Evolutionary conservation across 2,113 vertebrate genomes (phyloP), one percentile per base, ranked within the genome.

Genomic region (Lycaon pictus): DNA sequence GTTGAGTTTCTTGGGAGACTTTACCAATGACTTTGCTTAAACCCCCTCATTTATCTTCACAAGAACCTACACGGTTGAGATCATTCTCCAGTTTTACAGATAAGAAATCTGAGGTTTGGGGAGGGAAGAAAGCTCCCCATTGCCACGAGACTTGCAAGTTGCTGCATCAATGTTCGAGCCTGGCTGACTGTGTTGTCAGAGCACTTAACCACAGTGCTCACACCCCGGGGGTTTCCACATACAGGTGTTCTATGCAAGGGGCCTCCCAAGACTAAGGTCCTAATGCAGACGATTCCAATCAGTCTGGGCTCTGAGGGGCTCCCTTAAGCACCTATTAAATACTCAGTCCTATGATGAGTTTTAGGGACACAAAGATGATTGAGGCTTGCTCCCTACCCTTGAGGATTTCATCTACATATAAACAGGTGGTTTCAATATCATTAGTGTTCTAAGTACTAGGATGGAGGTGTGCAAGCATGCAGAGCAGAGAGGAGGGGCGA

Each of bases 391-490:
- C 35, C 35, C 23, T 25, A 29, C 71, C 53, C 43, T 43, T 8
- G 19, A 56, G 29, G 27, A 83, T 56, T 25, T 80, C 3, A 16
- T 29, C 62, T 9, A 22, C 22, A 7, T 11, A 55, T 6, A n/a
- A 58, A 19, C 0, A n/a, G 63, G 25, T 32, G 15, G 4, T 56
- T 65, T 77, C 71, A 19, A 1, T 22, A 53, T 10, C 1, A 63
- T 56, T 22, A 20, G 5, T 4, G 12, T 8, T 3, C 2, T 72
- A 51, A 27, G n/a, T 35, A 16, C 19, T 8, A 20, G n/a, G 87
- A 48, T n/a, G 5, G 1, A 22, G 23, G 16, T 12, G 9, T 0
- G 35, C 22, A 5, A 20, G 7, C 0, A 5, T 4, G 5, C n/a
- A 3, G 32, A 89, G 53, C 32, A 29, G 79, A 48, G 55, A 20